Evolutionary conservation across 2,888 invertebrate species (phyloP).

Genomic region (Euphydryas editha): DNA sequence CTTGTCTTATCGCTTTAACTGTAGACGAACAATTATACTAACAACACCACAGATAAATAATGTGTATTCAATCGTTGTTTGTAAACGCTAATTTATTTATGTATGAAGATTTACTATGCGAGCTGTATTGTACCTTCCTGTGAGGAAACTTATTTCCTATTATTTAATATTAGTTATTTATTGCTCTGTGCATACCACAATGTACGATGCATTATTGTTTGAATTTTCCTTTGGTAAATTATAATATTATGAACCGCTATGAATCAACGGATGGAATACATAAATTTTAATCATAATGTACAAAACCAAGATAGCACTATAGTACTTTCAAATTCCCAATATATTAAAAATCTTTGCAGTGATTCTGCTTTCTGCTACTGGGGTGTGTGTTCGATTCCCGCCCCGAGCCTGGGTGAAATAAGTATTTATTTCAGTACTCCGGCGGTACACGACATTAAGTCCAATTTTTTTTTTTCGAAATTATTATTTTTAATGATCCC

Average conservation of each 20-base stretch:
- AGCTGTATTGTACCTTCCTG: slow-evolving; percentile 19
- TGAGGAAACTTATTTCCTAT: slow-evolving; percentile 17
- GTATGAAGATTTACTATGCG: slow-evolving; percentile 25
- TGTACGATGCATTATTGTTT: background rate
- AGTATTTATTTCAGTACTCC: too few relatives aligned
- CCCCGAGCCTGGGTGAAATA: too few relatives aligned
- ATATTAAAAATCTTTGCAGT: too few relatives aligned
- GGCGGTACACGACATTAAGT: too few relatives aligned
- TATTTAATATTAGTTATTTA: slow-evolving; percentile 22
- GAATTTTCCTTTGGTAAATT: background rate
- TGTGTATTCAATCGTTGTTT: slow-evolving; percentile 27
- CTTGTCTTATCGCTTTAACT: background rate
- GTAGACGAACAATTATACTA: background rate
- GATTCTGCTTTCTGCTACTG: too few relatives aligned
- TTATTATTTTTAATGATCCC: too few relatives aligned
- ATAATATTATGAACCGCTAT: background rate
- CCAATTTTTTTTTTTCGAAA: too few relatives aligned
- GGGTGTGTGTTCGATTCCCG: too few relatives aligned
- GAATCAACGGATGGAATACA: too few relatives aligned
- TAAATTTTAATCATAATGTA: too few relatives aligned
- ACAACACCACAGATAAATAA: slow-evolving; percentile 25
- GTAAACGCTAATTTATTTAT: slow-evolving; percentile 31
- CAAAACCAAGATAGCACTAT: too few relatives aligned
- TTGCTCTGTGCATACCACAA: background rate
- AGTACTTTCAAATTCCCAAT: too few relatives aligned